Evolutionary conservation across 2,113 vertebrate genomes (phyloP), one percentile per base, ranked within the genome.

Genomic region (Gobius niger): DNA sequence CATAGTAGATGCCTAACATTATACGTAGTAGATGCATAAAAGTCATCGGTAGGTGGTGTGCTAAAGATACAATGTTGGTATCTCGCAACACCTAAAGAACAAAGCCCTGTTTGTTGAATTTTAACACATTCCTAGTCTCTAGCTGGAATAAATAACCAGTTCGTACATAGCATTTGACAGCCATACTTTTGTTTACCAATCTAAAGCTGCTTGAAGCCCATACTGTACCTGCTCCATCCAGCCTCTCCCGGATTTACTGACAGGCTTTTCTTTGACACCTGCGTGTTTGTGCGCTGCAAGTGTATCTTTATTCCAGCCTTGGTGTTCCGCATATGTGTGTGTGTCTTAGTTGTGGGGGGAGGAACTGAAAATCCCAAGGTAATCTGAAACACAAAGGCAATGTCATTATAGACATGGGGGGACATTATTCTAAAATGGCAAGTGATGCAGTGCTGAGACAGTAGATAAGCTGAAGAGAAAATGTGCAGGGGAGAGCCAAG

Each of bases 391-490:
- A 90, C 88, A 91, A 91, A 90, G 84, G 87, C 90, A 89, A 89
- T 89, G 91, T 86, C 87, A 92, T 93, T 92, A 93, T 89, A 90
- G 88, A 92, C 91, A 91, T 89, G 90, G 87, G 87, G 81, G 80
- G 84, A 90, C 89, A 91, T 91, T 92, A 91, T 91, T 92, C 90
- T 90, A 90, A 90, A 91, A 91, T 91, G 88, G 86, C 87, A 89
- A 91, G 85, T 86, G 88, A 87, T 91, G 90, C 90, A 86, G 83
- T 87, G 77, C 85, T 85, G 78, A 91, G 89, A 91, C 86, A 84
- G 85, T 79, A 91, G 91, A 92, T 93, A 93, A 93, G 92, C 90
- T 80, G 84, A 85, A 77, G 85, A 87, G 84, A 89, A 90, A 89
- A 92, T 84, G 86, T 85, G 80, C 76, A 85, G 87, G 78, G 78